Conservation (phyloP, 2,797 vertebrate genomes). For the Chromobotia macracanthus region DNA sequence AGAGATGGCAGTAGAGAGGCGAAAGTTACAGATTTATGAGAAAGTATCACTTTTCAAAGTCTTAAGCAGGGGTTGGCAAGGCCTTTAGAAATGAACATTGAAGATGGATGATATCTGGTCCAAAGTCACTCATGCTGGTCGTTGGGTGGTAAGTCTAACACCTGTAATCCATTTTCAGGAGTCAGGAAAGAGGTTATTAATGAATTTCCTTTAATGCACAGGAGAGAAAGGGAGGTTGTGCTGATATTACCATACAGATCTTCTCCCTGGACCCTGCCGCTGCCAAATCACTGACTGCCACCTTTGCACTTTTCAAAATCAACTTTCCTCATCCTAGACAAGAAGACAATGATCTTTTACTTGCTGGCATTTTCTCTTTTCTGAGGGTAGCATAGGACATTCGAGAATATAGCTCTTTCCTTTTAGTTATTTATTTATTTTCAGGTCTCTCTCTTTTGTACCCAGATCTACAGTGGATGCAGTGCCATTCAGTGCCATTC, state of each 20-base stretch:
- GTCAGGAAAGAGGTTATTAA: slow-evolving; percentile 60
- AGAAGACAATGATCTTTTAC: slow-evolving; percentile 64
- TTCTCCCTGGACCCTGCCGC: slow-evolving; percentile 27
- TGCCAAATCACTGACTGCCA: slow-evolving; percentile 60
- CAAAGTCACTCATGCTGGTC: slow-evolving; percentile 60
- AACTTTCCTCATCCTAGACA: slow-evolving; percentile 54
- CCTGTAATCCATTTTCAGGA: slow-evolving; percentile 48
- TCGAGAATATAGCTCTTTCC: slow-evolving; percentile 18
- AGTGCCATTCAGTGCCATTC: no score
- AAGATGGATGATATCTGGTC: slow-evolving; percentile 65
- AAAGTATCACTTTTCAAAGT: slow-evolving; percentile 43
- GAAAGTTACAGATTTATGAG: background rate
- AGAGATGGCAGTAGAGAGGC: no score
- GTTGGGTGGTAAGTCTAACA: slow-evolving; percentile 56
- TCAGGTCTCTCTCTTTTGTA: background rate
- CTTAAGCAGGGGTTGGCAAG: slow-evolving; percentile 28
- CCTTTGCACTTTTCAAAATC: slow-evolving; percentile 62
- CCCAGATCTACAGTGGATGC: background rate
- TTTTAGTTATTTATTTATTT: slow-evolving; percentile 3
- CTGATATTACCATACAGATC: slow-evolving; percentile 62
- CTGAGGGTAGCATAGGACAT: slow-evolving; percentile 17
- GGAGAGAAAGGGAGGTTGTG: slow-evolving; percentile 46
- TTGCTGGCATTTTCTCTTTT: slow-evolving; percentile 24
- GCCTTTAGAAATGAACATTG: slow-evolving; percentile 38
- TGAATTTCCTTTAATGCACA: slow-evolving; percentile 58